These are phyloP conservation scores for Gila orcuttii DNA, from an alignment of 2,113 vertebrate species.

Conservation along the genomic window DNA sequence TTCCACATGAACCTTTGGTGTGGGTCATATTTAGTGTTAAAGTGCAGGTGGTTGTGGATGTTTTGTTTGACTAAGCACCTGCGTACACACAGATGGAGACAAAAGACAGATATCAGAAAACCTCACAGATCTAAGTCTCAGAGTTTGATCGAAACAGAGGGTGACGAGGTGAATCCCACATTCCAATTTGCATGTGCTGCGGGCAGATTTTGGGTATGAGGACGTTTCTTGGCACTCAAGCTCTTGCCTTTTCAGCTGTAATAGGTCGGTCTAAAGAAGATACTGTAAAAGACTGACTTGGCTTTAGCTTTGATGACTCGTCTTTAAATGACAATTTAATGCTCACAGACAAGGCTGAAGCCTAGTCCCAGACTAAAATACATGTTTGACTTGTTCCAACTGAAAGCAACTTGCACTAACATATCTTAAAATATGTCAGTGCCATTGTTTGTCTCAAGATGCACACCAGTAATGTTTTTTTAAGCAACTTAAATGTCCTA, in stretches of 20 bases:
- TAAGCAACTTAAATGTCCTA: no score
- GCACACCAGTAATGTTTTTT: no score
- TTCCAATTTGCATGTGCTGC: slow-evolving; percentile 19
- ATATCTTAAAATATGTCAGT: no score
- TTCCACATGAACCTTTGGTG: background rate
- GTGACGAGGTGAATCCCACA: slow-evolving; percentile 47
- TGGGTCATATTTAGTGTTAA: background rate
- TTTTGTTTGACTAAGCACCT: slow-evolving; percentile 9
- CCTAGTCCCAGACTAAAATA: no score
- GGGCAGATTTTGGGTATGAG: background rate
- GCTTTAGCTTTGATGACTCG: background rate
- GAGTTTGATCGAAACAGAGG: slow-evolving; percentile 36
- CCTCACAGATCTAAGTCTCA: slow-evolving; percentile 4
- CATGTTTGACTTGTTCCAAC: no score
- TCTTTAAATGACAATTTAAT: background rate
- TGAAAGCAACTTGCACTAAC: no score
- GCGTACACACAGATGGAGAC: slow-evolving; percentile 1
- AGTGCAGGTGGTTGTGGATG: background rate
- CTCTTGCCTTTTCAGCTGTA: background rate
- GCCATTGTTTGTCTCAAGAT: no score
- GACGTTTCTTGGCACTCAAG: slow-evolving; percentile 40
- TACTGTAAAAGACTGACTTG: background rate
- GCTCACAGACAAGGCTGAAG: no score
- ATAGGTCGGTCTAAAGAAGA: slow-evolving; percentile 20
- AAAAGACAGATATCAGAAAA: slow-evolving; percentile 17